These are phyloP conservation scores for Camptogramma bilineatum DNA, from an alignment of 2,888 invertebrate species.

Conservation along the genomic window DNA sequence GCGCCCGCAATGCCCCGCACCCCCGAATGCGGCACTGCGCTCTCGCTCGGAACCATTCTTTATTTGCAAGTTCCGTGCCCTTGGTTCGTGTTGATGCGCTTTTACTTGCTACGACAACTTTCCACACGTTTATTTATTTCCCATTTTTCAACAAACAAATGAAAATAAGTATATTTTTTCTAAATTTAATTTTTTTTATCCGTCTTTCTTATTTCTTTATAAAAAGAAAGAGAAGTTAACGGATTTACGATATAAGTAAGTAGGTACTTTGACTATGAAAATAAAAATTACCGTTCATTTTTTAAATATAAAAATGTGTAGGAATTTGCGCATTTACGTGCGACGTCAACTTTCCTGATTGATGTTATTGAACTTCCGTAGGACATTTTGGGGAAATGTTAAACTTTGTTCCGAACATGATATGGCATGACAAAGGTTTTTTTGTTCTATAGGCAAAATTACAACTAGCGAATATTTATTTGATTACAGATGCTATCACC, in stretches of 20 bases:
- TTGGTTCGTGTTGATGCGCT: constrained; percentile 26
- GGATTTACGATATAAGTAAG: too few species aligned
- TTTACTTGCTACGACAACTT: constrained; percentile 18
- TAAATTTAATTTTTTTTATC: too few species aligned
- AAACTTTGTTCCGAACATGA: neutral
- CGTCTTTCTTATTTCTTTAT: too few species aligned
- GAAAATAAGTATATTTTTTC: too few species aligned
- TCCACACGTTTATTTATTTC: too few species aligned
- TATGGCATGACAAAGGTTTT: neutral
- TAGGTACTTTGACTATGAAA: too few species aligned
- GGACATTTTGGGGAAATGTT: constrained; percentile 1
- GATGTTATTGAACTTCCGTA: constrained; percentile 6
- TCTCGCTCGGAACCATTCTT: constrained; percentile 42
- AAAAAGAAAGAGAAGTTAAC: too few species aligned
- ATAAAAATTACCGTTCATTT: too few species aligned
- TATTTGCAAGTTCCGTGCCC: constrained; percentile 32
- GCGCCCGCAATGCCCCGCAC: constrained; percentile 63
- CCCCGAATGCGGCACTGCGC: constrained; percentile 84
- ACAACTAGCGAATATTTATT: too few species aligned
- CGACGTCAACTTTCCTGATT: neutral
- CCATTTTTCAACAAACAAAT: too few species aligned
- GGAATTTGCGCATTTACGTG: neutral
- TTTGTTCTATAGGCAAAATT: neutral
- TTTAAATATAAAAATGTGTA: neutral
- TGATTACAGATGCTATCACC: too few species aligned